These are phyloP conservation scores for Meda fulgida DNA, from an alignment of 2,797 vertebrate species.

Conservation along the genomic window DNA sequence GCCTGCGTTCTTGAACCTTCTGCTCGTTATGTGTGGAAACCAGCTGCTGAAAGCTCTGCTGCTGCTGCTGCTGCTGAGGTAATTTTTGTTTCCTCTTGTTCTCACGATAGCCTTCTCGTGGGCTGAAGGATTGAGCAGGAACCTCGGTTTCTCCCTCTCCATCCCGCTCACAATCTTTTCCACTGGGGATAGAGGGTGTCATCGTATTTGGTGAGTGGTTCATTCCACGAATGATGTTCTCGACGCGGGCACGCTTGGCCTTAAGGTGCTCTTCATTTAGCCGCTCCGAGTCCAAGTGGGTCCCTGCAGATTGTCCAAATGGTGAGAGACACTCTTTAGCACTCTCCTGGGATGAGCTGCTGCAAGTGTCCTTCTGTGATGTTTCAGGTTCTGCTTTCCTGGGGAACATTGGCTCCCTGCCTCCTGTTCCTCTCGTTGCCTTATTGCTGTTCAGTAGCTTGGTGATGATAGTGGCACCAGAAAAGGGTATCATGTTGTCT, in stretches of 20 bases:
- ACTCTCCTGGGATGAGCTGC: conserved; percentile 97
- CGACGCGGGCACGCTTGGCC: conserved; percentile 96
- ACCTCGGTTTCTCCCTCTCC: conserved; percentile 85
- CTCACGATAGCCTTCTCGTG: conserved; percentile 93
- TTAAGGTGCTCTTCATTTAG: conserved; percentile 97
- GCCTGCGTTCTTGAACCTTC: conserved; percentile 95
- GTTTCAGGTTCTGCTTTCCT: conserved; percentile 94
- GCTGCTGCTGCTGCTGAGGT: conserved; percentile 98
- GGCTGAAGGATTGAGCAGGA: conserved; percentile 87
- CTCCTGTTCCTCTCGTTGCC: conserved; percentile 92
- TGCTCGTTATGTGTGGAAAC: conserved; percentile 94
- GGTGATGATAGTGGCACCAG: conserved; percentile 97
- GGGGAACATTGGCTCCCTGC: conserved; percentile 83
- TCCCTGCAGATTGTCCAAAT: conserved; percentile 90
- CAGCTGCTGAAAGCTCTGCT: conserved; percentile 98
- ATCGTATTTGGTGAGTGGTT: conserved; percentile 95
- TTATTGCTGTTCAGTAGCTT: conserved; percentile 99
- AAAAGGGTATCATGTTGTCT: conserved; percentile 98
- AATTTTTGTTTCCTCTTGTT: conserved; percentile 99
- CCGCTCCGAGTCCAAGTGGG: conserved; percentile 93
- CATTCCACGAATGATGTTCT: conserved; percentile 99
- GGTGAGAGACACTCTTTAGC: conserved; percentile 97
- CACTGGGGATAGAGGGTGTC: conserved; percentile 73
- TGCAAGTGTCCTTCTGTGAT: conserved; percentile 96
- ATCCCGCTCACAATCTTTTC: conserved; percentile 88